Conservation (phyloP, 2,888 invertebrate genomes). For the Hirtodrosophila trivittata region DNA sequence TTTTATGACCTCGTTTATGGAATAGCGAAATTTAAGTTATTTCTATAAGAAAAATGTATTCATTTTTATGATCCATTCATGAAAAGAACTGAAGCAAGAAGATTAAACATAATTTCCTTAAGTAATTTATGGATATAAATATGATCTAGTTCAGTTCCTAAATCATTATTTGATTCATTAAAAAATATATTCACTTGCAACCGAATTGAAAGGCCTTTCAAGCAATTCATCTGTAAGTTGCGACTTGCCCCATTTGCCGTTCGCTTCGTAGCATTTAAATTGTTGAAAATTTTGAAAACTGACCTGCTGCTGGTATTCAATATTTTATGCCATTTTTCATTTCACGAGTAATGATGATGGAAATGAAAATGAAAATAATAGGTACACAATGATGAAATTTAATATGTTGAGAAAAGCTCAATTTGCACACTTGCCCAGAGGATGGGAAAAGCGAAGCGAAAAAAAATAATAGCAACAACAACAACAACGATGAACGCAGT, state of each 20-base stretch:
- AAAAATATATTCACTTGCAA: too few species aligned
- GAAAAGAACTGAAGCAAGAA: not conserved
- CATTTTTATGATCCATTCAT: not conserved
- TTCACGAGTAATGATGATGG: slow-evolving; percentile 65
- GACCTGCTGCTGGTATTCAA: slow-evolving; percentile 4
- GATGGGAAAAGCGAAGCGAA: slow-evolving; percentile 13
- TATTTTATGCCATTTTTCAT: slow-evolving; percentile 54
- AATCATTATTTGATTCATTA: too few species aligned
- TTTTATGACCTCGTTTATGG: slow-evolving; percentile 32
- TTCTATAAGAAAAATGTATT: not conserved
- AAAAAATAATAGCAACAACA: slow-evolving; percentile 11
- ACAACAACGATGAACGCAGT: slow-evolving; percentile 13
- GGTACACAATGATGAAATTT: slow-evolving; percentile 72
- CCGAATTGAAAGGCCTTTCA: too few species aligned
- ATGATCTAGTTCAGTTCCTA: too few species aligned
- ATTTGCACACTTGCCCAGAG: slow-evolving; percentile 49
- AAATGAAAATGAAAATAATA: slow-evolving; percentile 51
- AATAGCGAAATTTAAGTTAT: slow-evolving; percentile 16
- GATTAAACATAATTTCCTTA: too few species aligned
- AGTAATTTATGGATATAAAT: too few species aligned
- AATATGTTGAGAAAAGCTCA: slow-evolving; percentile 72
- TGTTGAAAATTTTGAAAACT: too few species aligned
- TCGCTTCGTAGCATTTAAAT: too few species aligned
- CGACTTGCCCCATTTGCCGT: too few species aligned
- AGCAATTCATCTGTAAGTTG: too few species aligned